These are phyloP conservation scores for Sipha flava DNA, from an alignment of 1,140 invertebrate genomes.

Conservation along the genomic window DNA sequence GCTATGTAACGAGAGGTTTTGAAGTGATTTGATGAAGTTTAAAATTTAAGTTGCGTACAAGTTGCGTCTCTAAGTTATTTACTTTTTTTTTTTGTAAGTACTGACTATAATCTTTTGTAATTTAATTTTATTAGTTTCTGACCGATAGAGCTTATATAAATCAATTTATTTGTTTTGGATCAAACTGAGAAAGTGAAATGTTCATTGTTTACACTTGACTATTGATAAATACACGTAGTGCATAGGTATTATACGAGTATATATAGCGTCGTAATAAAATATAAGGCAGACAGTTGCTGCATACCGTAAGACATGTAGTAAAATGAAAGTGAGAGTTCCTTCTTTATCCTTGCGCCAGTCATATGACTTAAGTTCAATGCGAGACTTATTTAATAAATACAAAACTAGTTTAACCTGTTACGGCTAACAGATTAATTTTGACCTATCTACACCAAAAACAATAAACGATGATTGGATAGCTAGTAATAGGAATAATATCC, in stretches of 20 bases:
- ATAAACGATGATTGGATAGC: neutral
- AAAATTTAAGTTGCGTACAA: no score
- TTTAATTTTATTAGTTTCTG: no score
- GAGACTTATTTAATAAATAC: neutral
- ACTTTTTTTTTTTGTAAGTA: no score
- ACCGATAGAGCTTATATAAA: no score
- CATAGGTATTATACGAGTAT: neutral
- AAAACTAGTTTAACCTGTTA: neutral
- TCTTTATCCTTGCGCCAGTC: constrained; percentile 4
- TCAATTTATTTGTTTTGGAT: neutral
- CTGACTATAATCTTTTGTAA: no score
- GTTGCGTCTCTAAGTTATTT: no score
- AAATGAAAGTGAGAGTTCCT: constrained; percentile 25
- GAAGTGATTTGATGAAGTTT: no score
- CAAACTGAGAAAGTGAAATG: neutral
- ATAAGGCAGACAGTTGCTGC: neutral
- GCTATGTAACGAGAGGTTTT: no score
- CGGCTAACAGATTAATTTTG: neutral
- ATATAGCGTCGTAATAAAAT: neutral
- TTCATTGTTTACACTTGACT: neutral
- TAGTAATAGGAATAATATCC: neutral
- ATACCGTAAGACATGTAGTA: neutral
- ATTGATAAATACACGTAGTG: neutral
- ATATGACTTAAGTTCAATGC: neutral
- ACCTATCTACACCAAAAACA: neutral